phyloP scores from a whole-genome alignment of 2,797 vertebrate species.

The Propithecus deckenii region DNA sequence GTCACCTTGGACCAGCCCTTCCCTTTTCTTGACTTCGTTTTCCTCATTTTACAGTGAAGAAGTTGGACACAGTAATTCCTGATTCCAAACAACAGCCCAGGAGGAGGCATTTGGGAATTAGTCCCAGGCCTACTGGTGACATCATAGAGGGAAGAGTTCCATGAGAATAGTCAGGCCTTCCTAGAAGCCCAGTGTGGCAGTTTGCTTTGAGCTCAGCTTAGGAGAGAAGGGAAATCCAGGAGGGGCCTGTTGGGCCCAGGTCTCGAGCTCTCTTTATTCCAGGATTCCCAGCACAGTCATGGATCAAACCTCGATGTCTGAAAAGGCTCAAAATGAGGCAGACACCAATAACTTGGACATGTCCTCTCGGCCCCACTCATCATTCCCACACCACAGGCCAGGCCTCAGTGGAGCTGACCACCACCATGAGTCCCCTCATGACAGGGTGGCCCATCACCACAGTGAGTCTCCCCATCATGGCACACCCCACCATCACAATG shows the following conservation, averaged over 20 bases:
- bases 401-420: accelerated
- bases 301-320: neutral
- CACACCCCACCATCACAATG: accelerated
- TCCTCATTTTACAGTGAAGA: neutral
- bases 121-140: neutral
- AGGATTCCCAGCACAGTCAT: neutral
- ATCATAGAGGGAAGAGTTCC: constrained; percentile 61
- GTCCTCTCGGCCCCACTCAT: neutral
- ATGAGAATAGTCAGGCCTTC: neutral
- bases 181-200: neutral
- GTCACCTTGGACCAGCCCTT: neutral
- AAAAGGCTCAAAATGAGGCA: neutral
- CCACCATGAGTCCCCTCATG: neutral
- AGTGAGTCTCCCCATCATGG: accelerated
- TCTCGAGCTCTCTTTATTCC: neutral
- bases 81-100: neutral
- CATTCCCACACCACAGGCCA: neutral
- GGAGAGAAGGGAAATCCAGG: neutral
- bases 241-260: neutral
- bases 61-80: neutral
- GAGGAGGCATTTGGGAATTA: neutral
- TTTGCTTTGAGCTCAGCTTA: neutral
- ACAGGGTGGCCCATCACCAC: accelerated
- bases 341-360: neutral
- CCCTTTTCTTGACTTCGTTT: neutral